phyloP scores from a whole-genome alignment of 2,888 invertebrate genomes.

The Acrobasis repandana region DNA sequence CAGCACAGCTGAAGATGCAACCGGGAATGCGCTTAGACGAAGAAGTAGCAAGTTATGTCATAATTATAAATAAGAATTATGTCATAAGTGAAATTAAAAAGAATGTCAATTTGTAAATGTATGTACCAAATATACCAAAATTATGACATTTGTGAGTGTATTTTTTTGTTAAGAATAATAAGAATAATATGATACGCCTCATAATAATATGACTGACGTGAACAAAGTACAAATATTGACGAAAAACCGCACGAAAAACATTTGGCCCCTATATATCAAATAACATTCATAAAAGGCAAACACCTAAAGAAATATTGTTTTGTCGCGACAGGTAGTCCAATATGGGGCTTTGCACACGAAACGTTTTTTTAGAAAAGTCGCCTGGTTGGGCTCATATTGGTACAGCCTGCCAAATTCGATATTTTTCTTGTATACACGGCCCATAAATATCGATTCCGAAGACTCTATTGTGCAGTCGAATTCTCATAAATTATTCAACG shows the following conservation, averaged over 20 bases:
- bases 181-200: neutral
- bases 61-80: no score
- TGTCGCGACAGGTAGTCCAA: slow-evolving; percentile 17
- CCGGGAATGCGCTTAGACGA: no score
- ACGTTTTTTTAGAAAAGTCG: slow-evolving; percentile 20
- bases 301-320: slow-evolving; percentile 6
- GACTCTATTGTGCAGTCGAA: slow-evolving; percentile 66
- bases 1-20: no score
- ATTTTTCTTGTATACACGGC: slow-evolving; percentile 47
- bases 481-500: slow-evolving; percentile 71
- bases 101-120: no score
- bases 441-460: slow-evolving; percentile 63
- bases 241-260: neutral
- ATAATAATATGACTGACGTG: neutral
- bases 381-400: slow-evolving; percentile 27
- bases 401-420: slow-evolving; percentile 30
- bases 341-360: slow-evolving; percentile 25
- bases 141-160: no score
- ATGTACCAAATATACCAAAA: no score
- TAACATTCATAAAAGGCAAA: neutral
- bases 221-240: neutral
- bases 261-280: neutral
- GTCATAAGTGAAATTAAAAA: no score
- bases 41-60: no score
- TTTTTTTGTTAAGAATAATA: no score